Evolutionary conservation across 1,140 invertebrate genomes (phyloP).

Genomic region (Cardiocondyla obscurior): DNA sequence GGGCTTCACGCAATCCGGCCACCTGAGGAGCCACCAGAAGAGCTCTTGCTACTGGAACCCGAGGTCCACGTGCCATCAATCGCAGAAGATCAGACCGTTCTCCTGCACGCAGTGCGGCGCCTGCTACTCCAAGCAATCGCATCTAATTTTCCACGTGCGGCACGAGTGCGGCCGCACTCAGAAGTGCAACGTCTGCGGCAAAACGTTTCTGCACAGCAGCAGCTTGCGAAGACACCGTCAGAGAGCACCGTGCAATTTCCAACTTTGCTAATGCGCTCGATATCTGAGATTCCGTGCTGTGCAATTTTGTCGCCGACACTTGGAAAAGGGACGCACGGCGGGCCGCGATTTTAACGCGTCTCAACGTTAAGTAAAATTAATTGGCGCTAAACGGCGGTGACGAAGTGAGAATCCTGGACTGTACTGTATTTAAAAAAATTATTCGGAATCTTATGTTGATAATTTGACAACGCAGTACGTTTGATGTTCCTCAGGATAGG

Average conservation of each 20-base stretch:
- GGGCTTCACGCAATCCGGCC: slow-evolving; percentile 83
- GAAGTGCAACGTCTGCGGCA: slow-evolving; percentile 81
- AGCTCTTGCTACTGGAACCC: slow-evolving; percentile 77
- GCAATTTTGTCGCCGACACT: no score
- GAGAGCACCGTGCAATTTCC: slow-evolving; percentile 52
- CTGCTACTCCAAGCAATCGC: slow-evolving; percentile 73
- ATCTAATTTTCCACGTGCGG: slow-evolving; percentile 76
- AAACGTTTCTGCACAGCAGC: slow-evolving; percentile 82
- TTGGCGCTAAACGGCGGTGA: background rate
- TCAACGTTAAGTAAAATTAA: background rate
- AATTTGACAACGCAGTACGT: background rate
- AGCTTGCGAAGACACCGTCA: slow-evolving; percentile 80
- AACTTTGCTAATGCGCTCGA: slow-evolving; percentile 39
- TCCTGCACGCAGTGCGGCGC: slow-evolving; percentile 74
- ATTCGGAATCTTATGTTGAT: background rate
- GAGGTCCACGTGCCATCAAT: slow-evolving; percentile 67
- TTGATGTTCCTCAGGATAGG: background rate
- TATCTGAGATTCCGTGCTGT: background rate
- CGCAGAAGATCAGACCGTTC: slow-evolving; percentile 68
- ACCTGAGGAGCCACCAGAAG: slow-evolving; percentile 82
- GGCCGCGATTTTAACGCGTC: background rate
- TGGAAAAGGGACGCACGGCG: background rate
- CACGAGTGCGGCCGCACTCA: slow-evolving; percentile 78
- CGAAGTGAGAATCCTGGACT: background rate
- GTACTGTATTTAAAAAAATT: background rate